Conservation (phyloP, 2,888 invertebrate genomes). For the Dicycla oo region DNA sequence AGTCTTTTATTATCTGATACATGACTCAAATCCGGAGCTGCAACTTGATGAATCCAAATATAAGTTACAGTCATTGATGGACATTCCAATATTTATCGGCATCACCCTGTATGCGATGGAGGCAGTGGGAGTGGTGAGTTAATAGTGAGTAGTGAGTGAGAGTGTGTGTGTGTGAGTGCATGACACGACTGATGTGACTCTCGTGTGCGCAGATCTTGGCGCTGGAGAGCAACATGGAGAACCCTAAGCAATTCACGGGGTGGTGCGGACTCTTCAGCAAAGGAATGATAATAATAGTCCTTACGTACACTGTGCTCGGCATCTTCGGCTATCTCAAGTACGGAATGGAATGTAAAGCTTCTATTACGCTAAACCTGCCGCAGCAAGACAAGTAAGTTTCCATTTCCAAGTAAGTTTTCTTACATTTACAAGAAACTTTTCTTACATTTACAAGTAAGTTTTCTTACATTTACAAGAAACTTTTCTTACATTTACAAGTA, state of each 20-base stretch:
- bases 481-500: too few species aligned
- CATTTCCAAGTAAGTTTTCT: too few species aligned
- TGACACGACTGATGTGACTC: background rate
- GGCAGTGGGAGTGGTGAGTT: conserved; percentile 93
- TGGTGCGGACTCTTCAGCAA: conserved; percentile 94
- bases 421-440: too few species aligned
- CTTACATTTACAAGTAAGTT: too few species aligned
- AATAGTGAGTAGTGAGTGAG: background rate
- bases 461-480: too few species aligned
- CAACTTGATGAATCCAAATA: background rate
- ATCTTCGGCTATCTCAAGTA: conserved; percentile 97
- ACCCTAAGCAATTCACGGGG: conserved; percentile 94
- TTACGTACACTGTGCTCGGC: conserved; percentile 93
- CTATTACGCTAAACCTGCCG: conserved; percentile 96
- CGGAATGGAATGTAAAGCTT: conserved; percentile 92
- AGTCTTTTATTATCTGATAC: conserved; percentile 93
- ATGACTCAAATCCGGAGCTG: conserved; percentile 83
- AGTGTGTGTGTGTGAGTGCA: background rate
- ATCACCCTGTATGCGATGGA: conserved; percentile 97
- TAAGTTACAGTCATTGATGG: conserved; percentile 84
- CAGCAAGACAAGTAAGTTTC: conserved; percentile 90
- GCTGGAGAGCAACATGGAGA: conserved; percentile 97
- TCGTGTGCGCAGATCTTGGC: conserved; percentile 93
- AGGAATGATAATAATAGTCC: conserved; percentile 93
- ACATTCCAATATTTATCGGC: conserved; percentile 95